These are phyloP conservation scores for Latrodectus geometricus DNA, from an alignment of 1,140 invertebrate species.

Conservation along the genomic window DNA sequence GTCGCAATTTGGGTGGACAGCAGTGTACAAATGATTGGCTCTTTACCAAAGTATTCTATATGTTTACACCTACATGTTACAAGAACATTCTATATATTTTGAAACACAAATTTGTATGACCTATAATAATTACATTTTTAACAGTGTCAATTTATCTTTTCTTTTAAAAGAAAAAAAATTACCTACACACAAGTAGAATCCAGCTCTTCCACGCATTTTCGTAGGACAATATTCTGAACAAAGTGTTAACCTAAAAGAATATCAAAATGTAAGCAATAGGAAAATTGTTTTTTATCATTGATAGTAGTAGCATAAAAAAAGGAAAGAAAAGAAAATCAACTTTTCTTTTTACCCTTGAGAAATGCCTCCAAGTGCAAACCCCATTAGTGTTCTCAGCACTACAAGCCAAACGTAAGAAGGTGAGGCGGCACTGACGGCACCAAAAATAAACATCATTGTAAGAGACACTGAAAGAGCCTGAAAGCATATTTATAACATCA, in stretches of 20 bases:
- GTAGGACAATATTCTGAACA: constrained; percentile 26
- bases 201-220: constrained; percentile 11
- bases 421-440: constrained; percentile 19
- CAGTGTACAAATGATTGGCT: too few species aligned
- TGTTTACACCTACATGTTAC: too few species aligned
- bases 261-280: too few species aligned
- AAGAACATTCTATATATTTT: too few species aligned
- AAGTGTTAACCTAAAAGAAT: constrained; percentile 1
- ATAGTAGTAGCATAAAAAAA: too few species aligned
- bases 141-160: background rate
- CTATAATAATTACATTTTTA: background rate
- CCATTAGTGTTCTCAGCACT: constrained; percentile 31
- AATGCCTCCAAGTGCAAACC: constrained; percentile 38
- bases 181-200: constrained; percentile 48
- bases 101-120: too few species aligned
- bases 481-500: too few species aligned
- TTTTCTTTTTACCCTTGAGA: constrained; percentile 34
- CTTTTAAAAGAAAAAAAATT: constrained; percentile 2
- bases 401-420: constrained; percentile 49
- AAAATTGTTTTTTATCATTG: too few species aligned
- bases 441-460: constrained; percentile 34
- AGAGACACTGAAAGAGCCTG: constrained; percentile 13
- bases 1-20: too few species aligned
- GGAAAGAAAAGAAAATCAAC: too few species aligned
- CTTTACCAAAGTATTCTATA: too few species aligned